Percentiles rank a stretch among this genome's conserved stretches.
phyloP scores from a whole-genome alignment of 2,888 invertebrate species.

The Thecophora atra region DNA sequence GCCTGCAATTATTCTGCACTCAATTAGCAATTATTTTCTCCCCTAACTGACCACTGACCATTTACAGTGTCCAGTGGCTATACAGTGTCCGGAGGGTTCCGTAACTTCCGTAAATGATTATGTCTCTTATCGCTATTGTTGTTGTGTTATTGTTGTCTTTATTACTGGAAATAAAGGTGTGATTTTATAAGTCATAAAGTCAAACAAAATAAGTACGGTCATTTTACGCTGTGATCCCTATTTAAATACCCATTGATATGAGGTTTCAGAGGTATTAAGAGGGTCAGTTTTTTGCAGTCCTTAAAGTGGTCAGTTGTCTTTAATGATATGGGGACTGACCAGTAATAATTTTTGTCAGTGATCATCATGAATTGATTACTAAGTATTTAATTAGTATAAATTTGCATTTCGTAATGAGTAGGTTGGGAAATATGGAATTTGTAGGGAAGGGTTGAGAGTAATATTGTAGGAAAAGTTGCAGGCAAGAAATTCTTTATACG shows the following conservation, averaged over 20 bases:
- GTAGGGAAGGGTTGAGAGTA: not conserved
- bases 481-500: too few species aligned
- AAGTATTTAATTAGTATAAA: slow-evolving; percentile 49
- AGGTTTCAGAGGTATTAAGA: not conserved
- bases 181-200: slow-evolving; percentile 34
- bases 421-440: not conserved
- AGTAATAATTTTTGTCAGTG: not conserved
- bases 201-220: slow-evolving; percentile 25
- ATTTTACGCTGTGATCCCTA: slow-evolving; percentile 46
- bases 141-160: slow-evolving; percentile 2
- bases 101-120: not conserved
- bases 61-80: not conserved
- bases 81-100: not conserved
- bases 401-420: slow-evolving; percentile 45
- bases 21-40: slow-evolving; percentile 6
- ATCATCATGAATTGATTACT: slow-evolving; percentile 1
- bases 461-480: too few species aligned
- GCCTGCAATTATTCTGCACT: slow-evolving; percentile 24
- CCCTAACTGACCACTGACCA: slow-evolving; percentile 31
- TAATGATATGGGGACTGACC: not conserved
- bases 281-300: not conserved
- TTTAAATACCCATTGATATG: not conserved
- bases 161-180: slow-evolving; percentile 32
- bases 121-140: not conserved
- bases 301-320: slow-evolving; percentile 14